Evolutionary conservation across 2,797 vertebrate genomes (phyloP).

Genomic region (Phataginus tricuspis): DNA sequence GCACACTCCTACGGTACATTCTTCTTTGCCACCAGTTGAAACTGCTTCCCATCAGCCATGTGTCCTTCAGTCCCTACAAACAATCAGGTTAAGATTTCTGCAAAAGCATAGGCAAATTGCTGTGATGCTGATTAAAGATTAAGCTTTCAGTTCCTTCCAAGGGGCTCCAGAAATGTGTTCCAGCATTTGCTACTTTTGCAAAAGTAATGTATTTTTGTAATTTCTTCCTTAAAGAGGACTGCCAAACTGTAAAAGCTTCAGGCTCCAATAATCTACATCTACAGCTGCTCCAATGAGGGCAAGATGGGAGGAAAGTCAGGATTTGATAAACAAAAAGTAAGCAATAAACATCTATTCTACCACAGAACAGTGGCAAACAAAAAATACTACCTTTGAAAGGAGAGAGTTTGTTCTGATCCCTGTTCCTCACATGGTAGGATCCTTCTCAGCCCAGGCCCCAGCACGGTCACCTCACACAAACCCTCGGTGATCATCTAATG

Average conservation of each 20-base stretch:
- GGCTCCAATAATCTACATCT: not conserved
- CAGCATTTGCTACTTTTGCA: not conserved
- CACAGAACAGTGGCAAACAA: not conserved
- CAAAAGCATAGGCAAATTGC: not conserved
- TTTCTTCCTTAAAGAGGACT: not conserved
- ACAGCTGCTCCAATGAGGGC: not conserved
- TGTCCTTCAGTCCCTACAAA: not conserved
- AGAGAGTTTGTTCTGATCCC: not conserved
- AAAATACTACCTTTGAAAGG: not conserved
- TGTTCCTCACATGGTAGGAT: not conserved
- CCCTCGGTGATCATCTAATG: not conserved
- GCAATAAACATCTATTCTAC: not conserved
- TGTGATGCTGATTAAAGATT: not conserved
- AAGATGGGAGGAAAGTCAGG: not conserved
- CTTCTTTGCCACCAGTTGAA: not conserved
- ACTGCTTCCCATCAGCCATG: not conserved
- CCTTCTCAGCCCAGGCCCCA: not conserved
- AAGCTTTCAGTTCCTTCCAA: not conserved
- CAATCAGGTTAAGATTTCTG: not conserved
- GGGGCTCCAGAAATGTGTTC: not conserved
- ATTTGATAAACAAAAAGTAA: not conserved
- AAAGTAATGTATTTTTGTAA: not conserved
- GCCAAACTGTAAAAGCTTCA: not conserved
- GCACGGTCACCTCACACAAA: not conserved
- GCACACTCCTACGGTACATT: accelerated